Conservation (phyloP, 2,113 vertebrate genomes). For the Fulica atra region DNA sequence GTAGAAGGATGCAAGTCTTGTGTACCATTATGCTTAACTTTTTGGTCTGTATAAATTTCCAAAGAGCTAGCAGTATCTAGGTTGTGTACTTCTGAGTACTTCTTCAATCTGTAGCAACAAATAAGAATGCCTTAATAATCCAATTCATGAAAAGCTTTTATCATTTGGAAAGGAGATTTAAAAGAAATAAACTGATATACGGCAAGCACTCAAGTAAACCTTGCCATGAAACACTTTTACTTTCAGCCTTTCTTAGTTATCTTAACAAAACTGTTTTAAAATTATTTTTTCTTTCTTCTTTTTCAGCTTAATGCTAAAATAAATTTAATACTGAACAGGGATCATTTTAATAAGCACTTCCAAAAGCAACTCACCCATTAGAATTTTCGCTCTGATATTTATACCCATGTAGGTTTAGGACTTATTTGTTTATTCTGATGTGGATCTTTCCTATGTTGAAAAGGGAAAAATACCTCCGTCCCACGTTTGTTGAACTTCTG, state of each 20-base stretch:
- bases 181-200: not conserved
- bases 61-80: not conserved
- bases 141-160: not conserved
- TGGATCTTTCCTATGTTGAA: not conserved
- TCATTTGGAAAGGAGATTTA: not conserved
- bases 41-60: not conserved
- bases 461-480: not conserved
- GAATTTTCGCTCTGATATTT: not conserved
- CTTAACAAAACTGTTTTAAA: not conserved
- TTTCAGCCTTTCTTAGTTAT: not conserved
- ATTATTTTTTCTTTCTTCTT: not conserved
- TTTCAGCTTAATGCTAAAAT: not conserved
- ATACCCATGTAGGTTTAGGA: not conserved
- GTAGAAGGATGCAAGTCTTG: not conserved
- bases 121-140: not conserved
- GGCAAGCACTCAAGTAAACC: not conserved
- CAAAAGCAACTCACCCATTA: not conserved
- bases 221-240: not conserved
- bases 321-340: not conserved
- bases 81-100: not conserved
- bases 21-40: not conserved
- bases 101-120: not conserved
- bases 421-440: not conserved
- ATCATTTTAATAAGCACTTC: not conserved
- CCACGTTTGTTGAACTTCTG: not conserved